These are phyloP conservation scores for Antheraea mylitta DNA, from an alignment of 1,140 invertebrate species.

Conservation along the genomic window DNA sequence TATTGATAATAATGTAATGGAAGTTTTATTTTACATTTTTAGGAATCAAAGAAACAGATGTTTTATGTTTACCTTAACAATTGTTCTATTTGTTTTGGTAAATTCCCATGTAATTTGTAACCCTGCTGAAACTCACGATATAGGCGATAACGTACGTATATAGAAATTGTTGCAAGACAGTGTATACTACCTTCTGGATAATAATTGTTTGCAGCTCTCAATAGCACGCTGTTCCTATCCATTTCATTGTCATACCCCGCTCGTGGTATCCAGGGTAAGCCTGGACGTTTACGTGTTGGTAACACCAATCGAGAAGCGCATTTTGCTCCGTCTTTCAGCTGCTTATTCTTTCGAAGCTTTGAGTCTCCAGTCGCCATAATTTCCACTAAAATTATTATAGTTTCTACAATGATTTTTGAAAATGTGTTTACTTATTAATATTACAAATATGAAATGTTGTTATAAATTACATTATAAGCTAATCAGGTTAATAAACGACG, in stretches of 20 bases:
- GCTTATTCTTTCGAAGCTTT: slow-evolving; percentile 27
- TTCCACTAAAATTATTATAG: background rate
- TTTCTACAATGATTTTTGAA: background rate
- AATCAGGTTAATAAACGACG: background rate
- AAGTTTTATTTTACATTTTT: no score
- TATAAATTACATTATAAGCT: background rate
- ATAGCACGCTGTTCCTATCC: slow-evolving; percentile 44
- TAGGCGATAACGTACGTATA: no score
- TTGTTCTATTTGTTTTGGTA: no score
- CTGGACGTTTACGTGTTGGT: slow-evolving; percentile 38
- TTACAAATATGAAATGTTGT: background rate
- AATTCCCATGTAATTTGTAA: no score
- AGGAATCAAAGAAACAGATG: no score
- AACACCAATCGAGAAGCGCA: slow-evolving; percentile 48
- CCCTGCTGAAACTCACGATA: no score
- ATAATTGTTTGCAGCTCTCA: slow-evolving; percentile 51
- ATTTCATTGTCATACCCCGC: slow-evolving; percentile 64
- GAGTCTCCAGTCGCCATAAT: slow-evolving; percentile 52
- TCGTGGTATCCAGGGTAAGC: slow-evolving; percentile 54
- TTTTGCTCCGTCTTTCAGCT: slow-evolving; percentile 15
- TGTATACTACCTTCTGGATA: slow-evolving; percentile 56
- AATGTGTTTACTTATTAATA: background rate
- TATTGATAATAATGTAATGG: no score
- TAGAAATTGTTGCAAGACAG: no score
- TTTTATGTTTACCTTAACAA: no score